Evolutionary conservation across 1,140 invertebrate species (phyloP).

Genomic region (Onthophagus taurus): DNA sequence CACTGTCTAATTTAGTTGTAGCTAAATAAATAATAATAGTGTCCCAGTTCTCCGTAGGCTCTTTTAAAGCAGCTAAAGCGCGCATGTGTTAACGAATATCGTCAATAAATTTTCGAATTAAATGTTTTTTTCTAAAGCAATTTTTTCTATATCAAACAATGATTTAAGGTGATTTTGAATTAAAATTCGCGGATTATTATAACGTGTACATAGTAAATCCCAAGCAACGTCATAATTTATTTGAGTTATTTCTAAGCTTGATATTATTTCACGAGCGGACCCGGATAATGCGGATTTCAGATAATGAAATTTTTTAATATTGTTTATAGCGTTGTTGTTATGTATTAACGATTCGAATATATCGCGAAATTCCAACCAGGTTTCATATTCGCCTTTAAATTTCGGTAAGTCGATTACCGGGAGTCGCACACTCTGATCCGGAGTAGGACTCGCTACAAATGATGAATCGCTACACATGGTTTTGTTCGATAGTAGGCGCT

Average conservation of each 20-base stretch:
- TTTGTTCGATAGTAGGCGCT: too few species aligned
- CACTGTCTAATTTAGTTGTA: neutral
- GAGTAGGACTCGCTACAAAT: too few species aligned
- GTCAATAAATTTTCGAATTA: too few species aligned
- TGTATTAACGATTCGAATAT: conserved; percentile 25
- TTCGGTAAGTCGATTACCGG: conserved; percentile 20
- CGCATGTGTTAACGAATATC: neutral
- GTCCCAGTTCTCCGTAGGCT: too few species aligned
- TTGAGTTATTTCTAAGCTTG: conserved; percentile 21
- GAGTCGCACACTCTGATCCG: conserved; percentile 21
- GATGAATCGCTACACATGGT: too few species aligned
- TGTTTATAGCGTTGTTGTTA: conserved; percentile 17
- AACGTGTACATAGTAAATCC: conserved; percentile 27
- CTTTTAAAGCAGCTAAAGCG: neutral
- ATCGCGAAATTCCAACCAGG: conserved; percentile 29
- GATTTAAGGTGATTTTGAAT: conserved; percentile 14
- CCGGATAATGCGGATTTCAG: conserved; percentile 25
- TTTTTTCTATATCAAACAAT: conserved; percentile 9
- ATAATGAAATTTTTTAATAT: conserved; percentile 31
- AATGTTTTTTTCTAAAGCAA: neutral
- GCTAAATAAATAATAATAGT: too few species aligned
- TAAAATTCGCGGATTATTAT: conserved; percentile 24
- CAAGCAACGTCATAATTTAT: conserved; percentile 28
- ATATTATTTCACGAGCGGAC: conserved; percentile 23
- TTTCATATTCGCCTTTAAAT: conserved; percentile 25